These are phyloP conservation scores for Apeira syringaria DNA, from an alignment of 2,888 invertebrate genomes.

Conservation along the genomic window DNA sequence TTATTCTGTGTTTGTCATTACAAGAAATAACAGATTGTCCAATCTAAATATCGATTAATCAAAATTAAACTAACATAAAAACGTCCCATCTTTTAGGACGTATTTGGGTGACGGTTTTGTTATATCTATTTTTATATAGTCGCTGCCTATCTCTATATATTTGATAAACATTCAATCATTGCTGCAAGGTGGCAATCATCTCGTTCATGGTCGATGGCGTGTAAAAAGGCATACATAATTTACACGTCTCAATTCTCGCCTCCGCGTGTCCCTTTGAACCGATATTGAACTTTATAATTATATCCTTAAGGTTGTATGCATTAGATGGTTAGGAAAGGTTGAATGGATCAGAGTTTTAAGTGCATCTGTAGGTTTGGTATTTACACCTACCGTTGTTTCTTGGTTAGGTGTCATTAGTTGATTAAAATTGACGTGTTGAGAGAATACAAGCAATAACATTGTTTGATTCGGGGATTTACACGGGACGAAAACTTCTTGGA, in stretches of 20 bases:
- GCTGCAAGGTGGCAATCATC: conserved; percentile 26
- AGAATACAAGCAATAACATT: too few species aligned
- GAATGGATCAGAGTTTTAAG: background rate
- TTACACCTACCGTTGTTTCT: conserved; percentile 25
- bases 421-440: background rate
- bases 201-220: conserved; percentile 18
- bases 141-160: background rate
- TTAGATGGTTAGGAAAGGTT: conserved; percentile 9
- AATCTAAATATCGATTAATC: too few species aligned
- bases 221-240: conserved; percentile 24
- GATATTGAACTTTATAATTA: conserved; percentile 6
- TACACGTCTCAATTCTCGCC: conserved; percentile 25
- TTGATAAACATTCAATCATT: conserved; percentile 20
- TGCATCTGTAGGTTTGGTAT: conserved; percentile 23
- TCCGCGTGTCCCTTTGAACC: background rate
- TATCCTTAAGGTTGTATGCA: conserved; percentile 4
- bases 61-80: too few species aligned
- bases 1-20: too few species aligned
- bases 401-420: conserved; percentile 11
- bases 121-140: too few species aligned
- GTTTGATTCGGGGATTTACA: too few species aligned
- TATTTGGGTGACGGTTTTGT: too few species aligned
- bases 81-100: too few species aligned
- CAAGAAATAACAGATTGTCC: too few species aligned
- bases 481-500: too few species aligned